These are phyloP conservation scores for Mellilla xanthometata DNA, from an alignment of 2,888 invertebrate species.

Conservation along the genomic window DNA sequence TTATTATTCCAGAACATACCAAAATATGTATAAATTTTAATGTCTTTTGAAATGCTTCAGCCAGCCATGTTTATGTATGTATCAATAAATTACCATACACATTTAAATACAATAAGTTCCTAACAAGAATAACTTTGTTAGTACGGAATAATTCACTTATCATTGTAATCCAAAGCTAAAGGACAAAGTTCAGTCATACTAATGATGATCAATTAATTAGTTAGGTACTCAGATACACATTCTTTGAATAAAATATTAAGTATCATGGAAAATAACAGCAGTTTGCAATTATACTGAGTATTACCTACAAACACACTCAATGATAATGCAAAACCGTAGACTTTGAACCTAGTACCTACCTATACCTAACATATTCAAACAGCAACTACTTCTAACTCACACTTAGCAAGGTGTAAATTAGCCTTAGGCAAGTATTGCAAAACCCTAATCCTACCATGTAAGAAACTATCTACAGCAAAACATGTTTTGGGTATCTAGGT, in stretches of 20 bases:
- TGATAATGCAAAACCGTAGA: neutral
- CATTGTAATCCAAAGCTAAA: conserved; percentile 12
- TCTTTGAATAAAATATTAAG: neutral
- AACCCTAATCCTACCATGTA: neutral
- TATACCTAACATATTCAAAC: neutral
- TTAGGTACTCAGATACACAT: neutral
- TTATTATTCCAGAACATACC: neutral
- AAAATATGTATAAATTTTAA: too few species aligned
- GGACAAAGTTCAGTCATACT: conserved; percentile 14
- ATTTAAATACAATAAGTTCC: conserved; percentile 11
- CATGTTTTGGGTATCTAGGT: conserved; percentile 1
- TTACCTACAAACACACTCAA: neutral
- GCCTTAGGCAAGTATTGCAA: neutral
- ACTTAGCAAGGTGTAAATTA: too few species aligned
- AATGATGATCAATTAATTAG: conserved; percentile 2
- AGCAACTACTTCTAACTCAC: too few species aligned
- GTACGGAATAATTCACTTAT: conserved; percentile 8
- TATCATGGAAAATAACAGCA: neutral
- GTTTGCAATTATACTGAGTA: neutral
- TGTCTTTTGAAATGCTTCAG: too few species aligned
- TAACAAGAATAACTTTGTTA: conserved; percentile 7
- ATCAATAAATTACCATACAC: conserved; percentile 1
- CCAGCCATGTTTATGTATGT: too few species aligned
- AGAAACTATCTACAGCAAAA: neutral
- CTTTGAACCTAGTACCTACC: neutral